phyloP scores from a whole-genome alignment of 1,140 invertebrate genomes.

The Ylistrum balloti region DNA sequence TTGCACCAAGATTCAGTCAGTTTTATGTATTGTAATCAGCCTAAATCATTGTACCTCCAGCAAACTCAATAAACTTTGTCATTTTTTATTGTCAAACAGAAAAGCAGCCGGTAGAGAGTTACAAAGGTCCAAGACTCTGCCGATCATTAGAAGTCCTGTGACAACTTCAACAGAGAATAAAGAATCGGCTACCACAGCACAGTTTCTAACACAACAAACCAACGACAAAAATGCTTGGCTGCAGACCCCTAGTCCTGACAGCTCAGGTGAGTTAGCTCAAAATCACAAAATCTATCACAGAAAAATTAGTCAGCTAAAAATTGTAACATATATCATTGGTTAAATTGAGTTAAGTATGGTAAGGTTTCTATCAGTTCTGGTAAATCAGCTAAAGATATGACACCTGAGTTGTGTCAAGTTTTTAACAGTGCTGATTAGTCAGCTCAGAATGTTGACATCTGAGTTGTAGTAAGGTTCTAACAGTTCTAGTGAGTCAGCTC shows the following conservation, averaged over 20 bases:
- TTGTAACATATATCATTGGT: too few relatives aligned
- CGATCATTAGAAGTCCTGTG: conserved; percentile 55
- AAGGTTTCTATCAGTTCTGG: background rate
- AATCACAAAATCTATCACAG: background rate
- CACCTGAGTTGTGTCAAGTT: too few relatives aligned
- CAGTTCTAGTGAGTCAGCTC: too few relatives aligned
- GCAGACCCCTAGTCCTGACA: conserved; percentile 52
- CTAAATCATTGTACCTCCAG: too few relatives aligned
- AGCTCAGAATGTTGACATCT: too few relatives aligned
- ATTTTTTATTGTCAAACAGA: background rate
- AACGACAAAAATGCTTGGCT: background rate
- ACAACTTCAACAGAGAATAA: conserved; percentile 49
- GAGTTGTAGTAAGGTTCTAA: too few relatives aligned
- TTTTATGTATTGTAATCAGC: too few relatives aligned
- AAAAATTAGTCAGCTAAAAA: background rate
- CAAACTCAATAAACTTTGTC: background rate
- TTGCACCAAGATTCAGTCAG: too few relatives aligned
- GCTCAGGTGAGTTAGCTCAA: conserved; percentile 48
- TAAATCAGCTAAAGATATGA: too few relatives aligned
- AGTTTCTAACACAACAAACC: conserved; percentile 43
- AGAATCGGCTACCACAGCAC: conserved; percentile 14
- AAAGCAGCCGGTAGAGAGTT: conserved; percentile 54
- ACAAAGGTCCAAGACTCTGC: conserved; percentile 68
- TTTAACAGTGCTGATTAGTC: too few relatives aligned
- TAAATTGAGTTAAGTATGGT: background rate